Conservation (phyloP, 2,797 vertebrate genomes). For the Miichthys miiuy region DNA sequence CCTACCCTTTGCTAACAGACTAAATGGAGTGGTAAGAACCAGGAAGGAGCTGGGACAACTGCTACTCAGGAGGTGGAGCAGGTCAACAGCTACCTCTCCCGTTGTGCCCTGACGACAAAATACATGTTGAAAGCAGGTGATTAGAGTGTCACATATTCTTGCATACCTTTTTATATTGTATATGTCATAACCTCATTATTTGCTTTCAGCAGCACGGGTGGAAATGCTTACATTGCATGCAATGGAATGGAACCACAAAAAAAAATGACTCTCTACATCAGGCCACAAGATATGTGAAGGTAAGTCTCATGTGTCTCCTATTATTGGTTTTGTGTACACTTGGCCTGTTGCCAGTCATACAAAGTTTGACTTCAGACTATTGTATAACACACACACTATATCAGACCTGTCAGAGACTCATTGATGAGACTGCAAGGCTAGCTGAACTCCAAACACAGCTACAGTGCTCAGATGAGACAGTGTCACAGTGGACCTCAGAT, state of each 20-base stretch:
- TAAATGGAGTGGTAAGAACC: constrained; percentile 13
- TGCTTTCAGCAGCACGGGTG: too few relatives aligned
- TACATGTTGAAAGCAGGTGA: not conserved
- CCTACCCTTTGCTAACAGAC: not conserved
- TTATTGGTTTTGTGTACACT: not conserved
- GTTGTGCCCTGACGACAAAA: constrained; percentile 32
- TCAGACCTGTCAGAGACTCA: not conserved
- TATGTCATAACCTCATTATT: too few relatives aligned
- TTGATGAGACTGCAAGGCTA: too few relatives aligned
- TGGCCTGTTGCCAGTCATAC: not conserved
- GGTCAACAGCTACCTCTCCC: constrained; percentile 30
- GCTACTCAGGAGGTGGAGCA: constrained; percentile 32
- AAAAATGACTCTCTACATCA: not conserved
- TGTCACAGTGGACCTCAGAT: too few relatives aligned
- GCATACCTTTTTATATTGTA: too few relatives aligned
- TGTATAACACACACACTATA: not conserved
- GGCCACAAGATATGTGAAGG: not conserved
- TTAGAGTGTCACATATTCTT: too few relatives aligned
- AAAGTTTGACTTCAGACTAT: not conserved
- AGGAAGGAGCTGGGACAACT: constrained; percentile 6
- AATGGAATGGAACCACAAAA: too few relatives aligned
- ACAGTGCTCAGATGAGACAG: too few relatives aligned
- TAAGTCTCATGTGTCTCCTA: not conserved
- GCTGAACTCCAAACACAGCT: too few relatives aligned
- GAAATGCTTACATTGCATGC: too few relatives aligned